Percentiles rank a stretch among this genome's conserved stretches.
phyloP scores from a whole-genome alignment of 2,113 vertebrate species.

The Psittacara wagleri region DNA sequence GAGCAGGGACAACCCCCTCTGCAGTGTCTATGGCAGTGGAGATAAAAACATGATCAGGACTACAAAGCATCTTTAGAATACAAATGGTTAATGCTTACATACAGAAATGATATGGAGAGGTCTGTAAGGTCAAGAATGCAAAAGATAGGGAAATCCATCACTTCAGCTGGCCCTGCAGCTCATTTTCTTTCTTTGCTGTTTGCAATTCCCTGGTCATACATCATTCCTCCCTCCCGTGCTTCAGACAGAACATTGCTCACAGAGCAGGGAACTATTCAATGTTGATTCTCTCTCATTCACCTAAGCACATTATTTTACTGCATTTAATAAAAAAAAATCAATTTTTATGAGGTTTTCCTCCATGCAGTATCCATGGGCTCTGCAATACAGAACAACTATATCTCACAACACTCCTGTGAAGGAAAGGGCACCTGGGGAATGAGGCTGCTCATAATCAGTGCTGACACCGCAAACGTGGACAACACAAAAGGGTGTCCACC shows the following conservation, averaged over 20 bases:
- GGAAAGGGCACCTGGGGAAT: neutral
- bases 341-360: conserved; percentile 1
- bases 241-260: neutral
- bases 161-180: neutral
- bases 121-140: neutral
- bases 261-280: neutral
- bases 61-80: neutral
- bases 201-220: neutral
- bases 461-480: neutral
- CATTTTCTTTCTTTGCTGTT: neutral
- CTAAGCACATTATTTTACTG: neutral
- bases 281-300: neutral
- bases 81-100: neutral
- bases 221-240: neutral
- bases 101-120: neutral
- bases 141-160: neutral
- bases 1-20: neutral
- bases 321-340: neutral
- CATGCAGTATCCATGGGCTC: neutral
- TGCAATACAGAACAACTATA: neutral
- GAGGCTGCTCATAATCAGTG: neutral
- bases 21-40: neutral
- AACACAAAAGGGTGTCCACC: neutral
- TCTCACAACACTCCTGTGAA: neutral
- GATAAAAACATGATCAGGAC: neutral